These are phyloP conservation scores for Campoplex capitator DNA, from an alignment of 2,888 invertebrate species.

Conservation along the genomic window DNA sequence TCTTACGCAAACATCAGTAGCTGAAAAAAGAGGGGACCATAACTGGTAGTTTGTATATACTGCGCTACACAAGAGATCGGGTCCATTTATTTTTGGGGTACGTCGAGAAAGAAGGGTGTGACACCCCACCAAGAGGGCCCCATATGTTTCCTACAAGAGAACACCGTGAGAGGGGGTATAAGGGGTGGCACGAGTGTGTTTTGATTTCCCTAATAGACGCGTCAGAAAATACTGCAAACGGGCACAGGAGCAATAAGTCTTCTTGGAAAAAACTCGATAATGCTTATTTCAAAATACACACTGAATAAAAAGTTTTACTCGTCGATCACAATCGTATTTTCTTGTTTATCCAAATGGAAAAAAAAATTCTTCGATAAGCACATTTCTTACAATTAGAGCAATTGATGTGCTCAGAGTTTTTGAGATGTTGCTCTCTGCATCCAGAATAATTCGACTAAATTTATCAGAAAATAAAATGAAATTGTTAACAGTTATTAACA, in stretches of 20 bases:
- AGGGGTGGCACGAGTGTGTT: conserved; percentile 79
- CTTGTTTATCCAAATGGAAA: too few species aligned
- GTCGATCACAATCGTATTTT: too few species aligned
- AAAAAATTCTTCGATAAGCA: too few species aligned
- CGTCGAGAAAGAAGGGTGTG: conserved; percentile 70
- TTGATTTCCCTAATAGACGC: conserved; percentile 84
- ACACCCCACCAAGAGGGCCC: conserved; percentile 76
- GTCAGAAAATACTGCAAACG: conserved; percentile 73
- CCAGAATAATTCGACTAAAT: background rate
- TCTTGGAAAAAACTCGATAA: conserved; percentile 62
- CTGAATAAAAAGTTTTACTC: too few species aligned
- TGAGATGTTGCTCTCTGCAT: background rate
- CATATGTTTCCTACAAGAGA: conserved; percentile 81
- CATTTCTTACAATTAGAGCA: background rate
- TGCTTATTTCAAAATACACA: conserved; percentile 34
- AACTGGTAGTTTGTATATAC: conserved; percentile 62
- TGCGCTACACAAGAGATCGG: conserved; percentile 73
- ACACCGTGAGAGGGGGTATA: conserved; percentile 56
- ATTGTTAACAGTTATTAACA: background rate
- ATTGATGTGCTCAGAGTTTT: background rate
- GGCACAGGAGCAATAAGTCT: conserved; percentile 58
- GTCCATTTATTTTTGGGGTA: conserved; percentile 83
- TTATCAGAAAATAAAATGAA: background rate
- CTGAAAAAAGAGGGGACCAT: conserved; percentile 42
- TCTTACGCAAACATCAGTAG: conserved; percentile 70